These are phyloP conservation scores for Phanerotoma sp. DNA, from an alignment of 2,888 invertebrate species.

Conservation along the genomic window DNA sequence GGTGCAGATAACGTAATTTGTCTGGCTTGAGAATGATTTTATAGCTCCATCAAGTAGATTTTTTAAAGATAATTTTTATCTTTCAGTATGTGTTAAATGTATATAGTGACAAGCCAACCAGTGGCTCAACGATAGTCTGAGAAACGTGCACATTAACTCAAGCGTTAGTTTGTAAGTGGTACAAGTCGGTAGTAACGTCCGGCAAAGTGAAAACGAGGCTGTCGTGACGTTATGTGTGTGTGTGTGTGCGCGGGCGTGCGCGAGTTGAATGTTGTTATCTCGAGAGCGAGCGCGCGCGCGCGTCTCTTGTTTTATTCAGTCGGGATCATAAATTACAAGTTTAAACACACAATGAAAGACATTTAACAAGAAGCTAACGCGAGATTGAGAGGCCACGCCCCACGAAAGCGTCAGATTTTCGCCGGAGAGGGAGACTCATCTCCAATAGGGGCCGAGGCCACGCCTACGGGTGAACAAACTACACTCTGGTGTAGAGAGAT, in stretches of 20 bases:
- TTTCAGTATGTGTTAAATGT: too few species aligned
- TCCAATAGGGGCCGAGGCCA: conserved; percentile 18
- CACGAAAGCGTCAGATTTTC: conserved; percentile 22
- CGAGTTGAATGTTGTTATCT: conserved; percentile 14
- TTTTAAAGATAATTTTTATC: too few species aligned
- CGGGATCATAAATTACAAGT: conserved; percentile 59
- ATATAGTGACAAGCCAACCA: too few species aligned
- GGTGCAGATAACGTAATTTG: too few species aligned
- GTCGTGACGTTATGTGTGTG: conserved; percentile 5
- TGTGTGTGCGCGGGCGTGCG: conserved; percentile 7
- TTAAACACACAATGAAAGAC: conserved; percentile 59
- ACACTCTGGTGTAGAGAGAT: not conserved
- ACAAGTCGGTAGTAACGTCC: conserved; percentile 16
- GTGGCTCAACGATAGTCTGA: not conserved
- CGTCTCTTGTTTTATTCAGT: conserved; percentile 58
- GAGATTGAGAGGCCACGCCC: conserved; percentile 57
- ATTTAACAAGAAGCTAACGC: conserved; percentile 59
- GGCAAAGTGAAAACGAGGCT: conserved; percentile 9
- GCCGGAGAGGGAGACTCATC: conserved; percentile 25
- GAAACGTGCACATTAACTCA: conserved; percentile 8
- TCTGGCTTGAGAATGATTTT: too few species aligned
- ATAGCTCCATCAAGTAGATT: too few species aligned
- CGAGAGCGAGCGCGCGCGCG: conserved; percentile 29
- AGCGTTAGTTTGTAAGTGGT: conserved; percentile 14
- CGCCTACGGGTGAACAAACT: conserved; percentile 10